Conservation (phyloP, 2,113 vertebrate genomes). For the Clupea harengus region DNA sequence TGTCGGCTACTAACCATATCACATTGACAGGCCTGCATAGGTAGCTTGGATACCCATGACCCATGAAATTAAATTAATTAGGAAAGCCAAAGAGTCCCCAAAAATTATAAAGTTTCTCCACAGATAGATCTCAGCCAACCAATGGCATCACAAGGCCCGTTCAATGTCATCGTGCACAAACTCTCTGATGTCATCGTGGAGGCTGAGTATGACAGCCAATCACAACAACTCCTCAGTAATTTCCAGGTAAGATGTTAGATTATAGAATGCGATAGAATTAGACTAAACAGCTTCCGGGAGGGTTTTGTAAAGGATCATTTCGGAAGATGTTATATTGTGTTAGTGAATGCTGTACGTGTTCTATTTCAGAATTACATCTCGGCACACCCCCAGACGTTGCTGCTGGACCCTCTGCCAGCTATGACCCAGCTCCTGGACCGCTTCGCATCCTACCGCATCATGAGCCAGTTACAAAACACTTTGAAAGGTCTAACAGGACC, state of each 20-base stretch:
- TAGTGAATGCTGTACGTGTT: neutral
- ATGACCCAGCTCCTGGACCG: constrained; percentile 71
- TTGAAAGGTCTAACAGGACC: constrained; percentile 55
- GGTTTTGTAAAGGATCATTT: too few species aligned
- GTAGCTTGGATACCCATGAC: neutral
- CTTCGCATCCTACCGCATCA: constrained; percentile 69
- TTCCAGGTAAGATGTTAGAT: constrained; percentile 61
- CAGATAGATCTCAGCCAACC: constrained; percentile 68
- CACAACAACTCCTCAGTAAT: constrained; percentile 64
- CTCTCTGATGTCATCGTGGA: constrained; percentile 74
- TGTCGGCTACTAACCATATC: neutral
- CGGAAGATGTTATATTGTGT: neutral
- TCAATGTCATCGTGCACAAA: constrained; percentile 73
- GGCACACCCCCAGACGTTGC: constrained; percentile 60
- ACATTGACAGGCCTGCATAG: neutral
- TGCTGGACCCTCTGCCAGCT: constrained; percentile 70
- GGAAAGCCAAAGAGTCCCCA: neutral
- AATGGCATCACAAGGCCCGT: constrained; percentile 69
- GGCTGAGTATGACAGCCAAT: constrained; percentile 65
- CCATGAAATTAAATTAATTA: neutral
- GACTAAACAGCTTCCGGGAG: neutral
- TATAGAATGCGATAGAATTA: neutral
- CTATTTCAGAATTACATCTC: constrained; percentile 63
- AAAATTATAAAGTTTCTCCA: neutral
- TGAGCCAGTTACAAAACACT: constrained; percentile 64